Conservation (phyloP, 2,113 vertebrate species). For the Rhinopomastus cyanomelas region DNA sequence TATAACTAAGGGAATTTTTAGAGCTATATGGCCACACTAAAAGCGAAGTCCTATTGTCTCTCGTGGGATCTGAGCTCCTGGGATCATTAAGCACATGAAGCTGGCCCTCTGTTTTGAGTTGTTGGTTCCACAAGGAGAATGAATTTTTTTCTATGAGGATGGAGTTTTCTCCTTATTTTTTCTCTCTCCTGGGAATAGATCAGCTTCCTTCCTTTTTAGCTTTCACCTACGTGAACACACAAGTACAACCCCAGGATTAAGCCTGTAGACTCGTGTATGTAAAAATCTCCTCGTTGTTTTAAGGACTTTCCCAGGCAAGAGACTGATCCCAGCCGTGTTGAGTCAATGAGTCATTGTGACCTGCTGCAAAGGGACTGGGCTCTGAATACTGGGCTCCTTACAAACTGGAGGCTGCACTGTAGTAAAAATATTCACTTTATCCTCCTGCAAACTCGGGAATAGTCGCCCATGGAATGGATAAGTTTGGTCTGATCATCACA, state of each 20-base stretch:
- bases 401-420: neutral
- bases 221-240: rapidly evolving
- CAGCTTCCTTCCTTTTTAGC: neutral
- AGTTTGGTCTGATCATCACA: too few species aligned
- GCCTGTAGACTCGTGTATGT: neutral
- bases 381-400: neutral
- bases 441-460: neutral
- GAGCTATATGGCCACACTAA: neutral
- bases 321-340: neutral
- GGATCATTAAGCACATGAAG: neutral
- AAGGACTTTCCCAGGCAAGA: constrained; percentile 7
- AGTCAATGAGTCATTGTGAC: constrained; percentile 2
- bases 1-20: neutral
- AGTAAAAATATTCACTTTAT: neutral
- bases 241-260: neutral
- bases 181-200: neutral
- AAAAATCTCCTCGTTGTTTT: neutral
- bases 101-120: neutral
- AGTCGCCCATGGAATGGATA: neutral
- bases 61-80: neutral
- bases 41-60: neutral
- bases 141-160: neutral
- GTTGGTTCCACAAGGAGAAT: neutral
- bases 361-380: constrained; percentile 4
- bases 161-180: neutral